Conservation (phyloP, 2,888 invertebrate genomes). For the Metellina segmentata region DNA sequence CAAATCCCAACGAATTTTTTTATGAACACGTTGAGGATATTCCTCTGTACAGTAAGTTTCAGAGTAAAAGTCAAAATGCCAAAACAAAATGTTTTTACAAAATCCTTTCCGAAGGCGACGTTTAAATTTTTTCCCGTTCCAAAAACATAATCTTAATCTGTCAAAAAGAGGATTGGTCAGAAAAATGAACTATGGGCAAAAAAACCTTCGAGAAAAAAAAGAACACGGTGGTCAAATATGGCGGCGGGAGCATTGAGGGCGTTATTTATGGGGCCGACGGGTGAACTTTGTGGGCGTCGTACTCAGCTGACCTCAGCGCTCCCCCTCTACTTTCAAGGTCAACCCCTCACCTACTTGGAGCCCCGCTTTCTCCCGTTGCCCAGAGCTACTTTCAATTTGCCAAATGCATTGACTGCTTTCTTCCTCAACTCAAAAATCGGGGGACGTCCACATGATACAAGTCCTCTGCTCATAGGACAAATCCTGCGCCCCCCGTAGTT, state of each 20-base stretch:
- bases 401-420: slow-evolving; percentile 50
- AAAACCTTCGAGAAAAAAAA: neutral
- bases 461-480: neutral
- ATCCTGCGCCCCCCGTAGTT: no score
- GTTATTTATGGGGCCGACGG: slow-evolving; percentile 41
- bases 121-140: no score
- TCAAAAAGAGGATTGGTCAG: no score
- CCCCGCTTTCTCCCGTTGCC: slow-evolving; percentile 29
- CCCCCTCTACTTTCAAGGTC: slow-evolving; percentile 66
- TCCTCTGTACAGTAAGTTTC: no score
- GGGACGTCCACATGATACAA: neutral
- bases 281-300: slow-evolving; percentile 64
- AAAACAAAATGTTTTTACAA: no score
- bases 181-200: no score
- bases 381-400: slow-evolving; percentile 56
- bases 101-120: no score
- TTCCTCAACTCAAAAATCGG: neutral
- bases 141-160: no score
- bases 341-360: slow-evolving; percentile 34
- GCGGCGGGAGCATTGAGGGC: neutral
- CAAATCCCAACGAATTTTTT: no score
- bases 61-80: no score
- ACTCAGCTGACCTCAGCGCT: slow-evolving; percentile 58
- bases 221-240: slow-evolving; percentile 50
- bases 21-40: no score